phyloP scores from a whole-genome alignment of 2,797 vertebrate species.

The Paedocypris micromegethes region DNA sequence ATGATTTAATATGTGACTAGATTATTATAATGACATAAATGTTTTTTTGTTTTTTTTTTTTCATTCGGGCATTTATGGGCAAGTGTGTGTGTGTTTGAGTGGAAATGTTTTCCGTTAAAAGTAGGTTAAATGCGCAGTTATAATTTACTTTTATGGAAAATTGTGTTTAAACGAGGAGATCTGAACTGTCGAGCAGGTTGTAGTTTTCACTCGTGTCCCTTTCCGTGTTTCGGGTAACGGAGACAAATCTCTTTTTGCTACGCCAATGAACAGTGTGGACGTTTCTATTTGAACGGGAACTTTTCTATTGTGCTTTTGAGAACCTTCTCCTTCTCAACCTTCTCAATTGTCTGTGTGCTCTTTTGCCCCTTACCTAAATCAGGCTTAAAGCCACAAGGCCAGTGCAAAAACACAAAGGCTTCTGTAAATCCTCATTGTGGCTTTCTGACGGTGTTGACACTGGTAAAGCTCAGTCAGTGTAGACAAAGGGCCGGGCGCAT shows the following conservation, averaged over 20 bases:
- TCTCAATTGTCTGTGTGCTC: slow-evolving; percentile 21
- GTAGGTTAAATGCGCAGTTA: too few species aligned
- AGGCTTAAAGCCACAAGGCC: slow-evolving; percentile 27
- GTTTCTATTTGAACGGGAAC: slow-evolving; percentile 15
- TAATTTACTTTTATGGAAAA: too few species aligned
- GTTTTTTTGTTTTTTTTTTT: too few species aligned
- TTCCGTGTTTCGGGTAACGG: slow-evolving; percentile 8
- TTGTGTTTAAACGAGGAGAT: too few species aligned
- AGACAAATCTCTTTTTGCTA: slow-evolving; percentile 20
- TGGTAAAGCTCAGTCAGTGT: slow-evolving; percentile 32
- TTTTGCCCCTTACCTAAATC: slow-evolving; percentile 22
- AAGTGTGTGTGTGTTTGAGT: too few species aligned
- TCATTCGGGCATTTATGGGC: too few species aligned
- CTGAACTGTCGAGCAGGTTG: too few species aligned
- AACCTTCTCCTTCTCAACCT: slow-evolving; percentile 8
- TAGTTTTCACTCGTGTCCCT: too few species aligned
- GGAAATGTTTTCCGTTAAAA: too few species aligned
- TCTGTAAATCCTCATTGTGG: slow-evolving; percentile 44
- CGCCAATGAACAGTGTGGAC: slow-evolving; percentile 1
- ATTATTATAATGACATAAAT: too few species aligned
- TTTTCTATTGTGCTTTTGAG: slow-evolving; percentile 26
- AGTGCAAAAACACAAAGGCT: slow-evolving; percentile 19
- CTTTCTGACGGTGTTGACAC: slow-evolving; percentile 38
- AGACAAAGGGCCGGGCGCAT: slow-evolving; percentile 49
- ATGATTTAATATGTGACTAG: too few species aligned